Evolutionary conservation across 2,888 invertebrate genomes (phyloP), one percentile per base, ranked within the genome.

Genomic region (Ctenicera cuprea): DNA sequence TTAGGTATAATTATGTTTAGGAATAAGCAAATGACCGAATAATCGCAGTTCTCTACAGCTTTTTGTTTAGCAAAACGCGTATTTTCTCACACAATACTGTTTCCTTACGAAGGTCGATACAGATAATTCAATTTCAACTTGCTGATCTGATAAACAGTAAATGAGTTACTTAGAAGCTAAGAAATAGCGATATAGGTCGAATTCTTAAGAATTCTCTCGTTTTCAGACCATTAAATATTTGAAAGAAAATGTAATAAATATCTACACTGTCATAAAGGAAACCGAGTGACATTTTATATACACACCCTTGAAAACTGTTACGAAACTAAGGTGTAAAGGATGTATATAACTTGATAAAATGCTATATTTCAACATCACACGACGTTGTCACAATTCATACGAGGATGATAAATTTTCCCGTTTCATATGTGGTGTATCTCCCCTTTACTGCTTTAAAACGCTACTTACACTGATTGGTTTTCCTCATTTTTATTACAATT

Each of bases 401-500:
- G 14, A 1, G n/a, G n/a, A 14, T 14, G 41, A 41, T n/a, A 14
- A 41, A 41, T 14, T 41, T 7, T 41, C 41, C 1, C 41, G 41
- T 41, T 1, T 41, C 2, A 41, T 41, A 14, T 41, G 14, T 3
- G 41, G 0, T 1, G 1, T 4, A 7, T 41, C 7, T 14, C 14
- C 41, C 3, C 2, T n/a, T 3, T n/a, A 9, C 33, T 33, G 33
- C 41, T 5, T 5, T 4, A 41, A 41, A 41, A 14, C 41, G 0
- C 9, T 22, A 50, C 50, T 50, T 20, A 50, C 22, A 50, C 22
- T 50, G 50, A 50, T 50, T 50, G 22, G 22, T 22, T 22, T 50
- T 50, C 12, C 20, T 50, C 20, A 50, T 18, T 50, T 22, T 50
- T 50, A 22, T 50, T 18, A 50, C 50, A 50, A 50, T 50, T 50